Evolutionary conservation across 23 tunicate genomes (phyloP), one percentile per base, ranked within the genome.

Genomic region (Botrylloides violaceus): DNA sequence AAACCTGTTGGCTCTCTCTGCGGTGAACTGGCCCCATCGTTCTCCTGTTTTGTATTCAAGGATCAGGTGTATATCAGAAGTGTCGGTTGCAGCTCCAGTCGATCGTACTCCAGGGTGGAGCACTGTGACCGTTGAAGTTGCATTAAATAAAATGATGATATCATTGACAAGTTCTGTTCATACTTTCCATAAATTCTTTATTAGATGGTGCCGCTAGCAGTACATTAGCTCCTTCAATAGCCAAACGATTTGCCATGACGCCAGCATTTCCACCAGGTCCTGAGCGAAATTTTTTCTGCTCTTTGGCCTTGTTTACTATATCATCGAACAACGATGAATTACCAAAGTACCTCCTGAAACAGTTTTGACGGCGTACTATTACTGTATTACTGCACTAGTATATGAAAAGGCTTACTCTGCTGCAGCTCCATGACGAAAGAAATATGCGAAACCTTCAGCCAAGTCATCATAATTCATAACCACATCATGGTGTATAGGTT

Each of bases 1-100:
- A 36, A 5, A 68, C 74, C 74, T 68, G 68, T 88, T 88, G 27
- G 96, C 96, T 66, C 96, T 61, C 15, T 66, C 63, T 34, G 96
- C 77, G 3, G 36, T 50, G 49, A 71, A 66, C 26, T 72, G 28
- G 3, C 80, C 87, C 96, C 96, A 88, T 58, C 82, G 72, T 25
- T 87, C 95, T 3, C 83, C 87, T n/a, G 95, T 87, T 37, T 85
- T 85, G 49, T 92, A 92, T 71, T 92, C 98, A 80, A 92, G 61
- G 2, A 92, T 92, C 28, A 92, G 80, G 71, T 92, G 98, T 50
- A 92, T 76, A 56, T 92, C 98, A 43, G 83, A 78, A 18, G 49
- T n/a, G 29, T 80, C 71, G 1, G 65, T 83, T 20, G 64, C 64
- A 18, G 53, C 32, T 3, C 92, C 98, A 1, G 79, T 64, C 23